Conservation (phyloP, 2,797 vertebrate species). For the Pitangus sulphuratus region DNA sequence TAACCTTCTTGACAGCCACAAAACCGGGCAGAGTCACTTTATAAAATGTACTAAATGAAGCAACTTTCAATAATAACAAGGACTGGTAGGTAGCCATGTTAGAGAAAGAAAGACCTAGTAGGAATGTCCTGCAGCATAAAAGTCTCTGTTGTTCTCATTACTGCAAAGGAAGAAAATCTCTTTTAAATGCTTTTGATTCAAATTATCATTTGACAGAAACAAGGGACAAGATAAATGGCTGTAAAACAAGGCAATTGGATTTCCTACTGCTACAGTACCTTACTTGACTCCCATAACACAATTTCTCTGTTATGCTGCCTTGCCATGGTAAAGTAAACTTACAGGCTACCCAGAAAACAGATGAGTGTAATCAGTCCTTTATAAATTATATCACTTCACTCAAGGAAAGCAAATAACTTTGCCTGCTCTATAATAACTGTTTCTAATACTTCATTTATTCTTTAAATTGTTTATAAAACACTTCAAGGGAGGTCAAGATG, state of each 20-base stretch:
- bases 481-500: slow-evolving; percentile 58
- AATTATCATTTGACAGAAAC: slow-evolving; percentile 62
- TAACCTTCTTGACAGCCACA: background rate
- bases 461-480: slow-evolving; percentile 73
- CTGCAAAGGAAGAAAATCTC: slow-evolving; percentile 56
- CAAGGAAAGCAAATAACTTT: slow-evolving; percentile 70
- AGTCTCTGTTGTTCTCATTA: slow-evolving; percentile 71
- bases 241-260: slow-evolving; percentile 66
- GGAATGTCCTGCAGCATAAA: slow-evolving; percentile 42
- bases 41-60: slow-evolving; percentile 52
- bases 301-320: slow-evolving; percentile 67
- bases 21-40: slow-evolving; percentile 21
- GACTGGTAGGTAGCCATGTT: slow-evolving; percentile 62
- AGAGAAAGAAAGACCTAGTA: slow-evolving; percentile 40
- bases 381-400: slow-evolving; percentile 63
- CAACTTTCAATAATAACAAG: slow-evolving; percentile 45
- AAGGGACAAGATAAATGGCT: slow-evolving; percentile 64
- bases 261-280: slow-evolving; percentile 66
- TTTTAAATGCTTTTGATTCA: slow-evolving; percentile 69
- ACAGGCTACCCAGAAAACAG: slow-evolving; percentile 63
- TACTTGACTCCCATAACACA: slow-evolving; percentile 64
- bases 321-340: slow-evolving; percentile 65
- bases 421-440: slow-evolving; percentile 58
- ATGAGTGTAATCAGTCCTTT: slow-evolving; percentile 61
- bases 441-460: slow-evolving; percentile 70